phyloP scores from a whole-genome alignment of 1,140 invertebrate genomes.

The Calycopis cecrops region DNA sequence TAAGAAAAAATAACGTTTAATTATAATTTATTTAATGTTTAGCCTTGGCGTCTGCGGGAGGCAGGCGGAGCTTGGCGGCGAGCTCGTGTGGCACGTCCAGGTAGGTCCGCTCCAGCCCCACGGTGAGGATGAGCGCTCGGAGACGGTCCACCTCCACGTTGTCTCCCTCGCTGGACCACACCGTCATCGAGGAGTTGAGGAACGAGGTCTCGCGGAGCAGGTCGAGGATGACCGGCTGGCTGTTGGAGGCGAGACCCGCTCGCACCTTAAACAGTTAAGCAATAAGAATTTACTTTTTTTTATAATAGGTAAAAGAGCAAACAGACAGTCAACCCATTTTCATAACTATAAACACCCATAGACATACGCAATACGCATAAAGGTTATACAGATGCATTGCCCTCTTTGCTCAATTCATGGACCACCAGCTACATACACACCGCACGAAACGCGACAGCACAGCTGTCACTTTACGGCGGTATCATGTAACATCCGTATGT shows the following conservation, averaged over 20 bases:
- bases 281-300: too few relatives aligned
- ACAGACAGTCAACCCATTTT: too few relatives aligned
- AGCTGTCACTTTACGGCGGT: too few relatives aligned
- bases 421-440: too few relatives aligned
- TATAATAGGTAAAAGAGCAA: too few relatives aligned
- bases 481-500: too few relatives aligned
- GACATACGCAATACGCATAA: too few relatives aligned
- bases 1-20: conserved; percentile 11
- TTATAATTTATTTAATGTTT: conserved; percentile 44
- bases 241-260: conserved; percentile 82
- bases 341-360: too few relatives aligned
- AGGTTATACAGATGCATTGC: too few relatives aligned
- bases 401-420: too few relatives aligned
- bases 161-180: conserved; percentile 82
- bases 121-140: conserved; percentile 76
- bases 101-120: conserved; percentile 80
- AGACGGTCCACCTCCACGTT: conserved; percentile 77
- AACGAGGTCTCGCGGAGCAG: conserved; percentile 69
- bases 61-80: conserved; percentile 70
- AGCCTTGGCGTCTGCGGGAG: conserved; percentile 36
- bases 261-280: conserved; percentile 78
- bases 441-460: too few relatives aligned
- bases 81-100: conserved; percentile 81
- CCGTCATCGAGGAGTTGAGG: conserved; percentile 78
- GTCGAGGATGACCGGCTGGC: conserved; percentile 71